phyloP scores from a whole-genome alignment of 1,140 invertebrate genomes.

The Rhynchophorus ferrugineus region DNA sequence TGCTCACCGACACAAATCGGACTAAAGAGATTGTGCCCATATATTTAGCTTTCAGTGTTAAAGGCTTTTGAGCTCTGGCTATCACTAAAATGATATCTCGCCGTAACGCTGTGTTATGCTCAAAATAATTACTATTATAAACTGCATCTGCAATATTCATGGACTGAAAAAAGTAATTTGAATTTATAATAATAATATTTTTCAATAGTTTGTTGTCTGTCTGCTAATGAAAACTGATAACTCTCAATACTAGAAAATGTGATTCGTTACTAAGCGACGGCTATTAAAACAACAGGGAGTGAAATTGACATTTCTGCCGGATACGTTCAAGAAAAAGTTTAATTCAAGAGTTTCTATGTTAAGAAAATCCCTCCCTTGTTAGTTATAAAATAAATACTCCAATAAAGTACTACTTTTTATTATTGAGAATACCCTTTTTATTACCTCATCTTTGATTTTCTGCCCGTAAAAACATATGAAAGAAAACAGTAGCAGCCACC shows the following conservation, averaged over 20 bases:
- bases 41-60: conserved; percentile 2
- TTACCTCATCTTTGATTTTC: conserved; percentile 1
- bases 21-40: conserved; percentile 2
- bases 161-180: conserved; percentile 1
- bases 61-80: conserved; percentile 4
- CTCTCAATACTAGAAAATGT: background rate
- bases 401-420: background rate
- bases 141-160: conserved; percentile 6
- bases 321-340: background rate
- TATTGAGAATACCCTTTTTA: no score
- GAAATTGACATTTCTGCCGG: background rate
- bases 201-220: background rate
- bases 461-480: conserved; percentile 3
- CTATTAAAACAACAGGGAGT: background rate
- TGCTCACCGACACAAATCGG: conserved; percentile 7
- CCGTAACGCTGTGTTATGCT: background rate
- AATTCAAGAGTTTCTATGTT: background rate
- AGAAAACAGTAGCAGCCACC: conserved; percentile 2
- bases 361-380: background rate
- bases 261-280: background rate
- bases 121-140: conserved; percentile 8
- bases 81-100: conserved; percentile 3
- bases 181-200: background rate
- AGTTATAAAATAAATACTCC: conserved; percentile 1
- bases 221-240: background rate